A percentile compares a stretch with the other conserved stretches of the same genome.
These are phyloP conservation scores for Pyrocephalus nanus DNA, from an alignment of 2,797 vertebrate species.

Conservation along the genomic window DNA sequence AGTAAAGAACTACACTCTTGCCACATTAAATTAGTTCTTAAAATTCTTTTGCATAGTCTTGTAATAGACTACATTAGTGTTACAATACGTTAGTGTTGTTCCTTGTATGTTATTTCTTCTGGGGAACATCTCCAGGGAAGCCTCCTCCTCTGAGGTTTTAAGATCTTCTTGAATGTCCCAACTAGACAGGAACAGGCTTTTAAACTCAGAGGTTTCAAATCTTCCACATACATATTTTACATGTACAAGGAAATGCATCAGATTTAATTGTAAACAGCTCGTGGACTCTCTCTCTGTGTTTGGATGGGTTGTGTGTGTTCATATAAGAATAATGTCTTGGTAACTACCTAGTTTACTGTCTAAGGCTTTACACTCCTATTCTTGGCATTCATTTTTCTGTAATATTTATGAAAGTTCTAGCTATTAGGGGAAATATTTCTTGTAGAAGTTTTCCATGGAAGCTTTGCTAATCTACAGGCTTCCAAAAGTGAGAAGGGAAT, in stretches of 20 bases:
- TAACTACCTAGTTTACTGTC: neutral
- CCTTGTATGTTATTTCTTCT: neutral
- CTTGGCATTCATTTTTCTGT: neutral
- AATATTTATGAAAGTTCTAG: neutral
- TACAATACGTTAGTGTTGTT: neutral
- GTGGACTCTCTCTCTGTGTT: neutral
- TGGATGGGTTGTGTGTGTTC: neutral
- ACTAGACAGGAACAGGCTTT: neutral
- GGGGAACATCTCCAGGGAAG: neutral
- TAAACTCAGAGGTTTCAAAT: neutral
- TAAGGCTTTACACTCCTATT: neutral
- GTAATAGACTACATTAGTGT: neutral
- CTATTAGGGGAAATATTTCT: neutral
- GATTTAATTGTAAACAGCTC: conserved; percentile 7
- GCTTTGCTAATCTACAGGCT: neutral
- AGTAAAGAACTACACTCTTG: neutral
- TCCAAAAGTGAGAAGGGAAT: neutral
- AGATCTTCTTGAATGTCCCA: neutral
- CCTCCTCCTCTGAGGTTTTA: neutral
- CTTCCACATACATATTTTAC: neutral
- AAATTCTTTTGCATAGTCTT: neutral
- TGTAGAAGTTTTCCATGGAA: neutral
- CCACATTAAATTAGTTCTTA: neutral
- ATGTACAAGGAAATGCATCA: neutral
- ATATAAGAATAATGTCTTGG: neutral